Percentiles rank a stretch among this genome's conserved stretches.
Evolutionary conservation across 2,797 vertebrate species (phyloP).

Genomic region (Xiphorhynchus erythropygius): DNA sequence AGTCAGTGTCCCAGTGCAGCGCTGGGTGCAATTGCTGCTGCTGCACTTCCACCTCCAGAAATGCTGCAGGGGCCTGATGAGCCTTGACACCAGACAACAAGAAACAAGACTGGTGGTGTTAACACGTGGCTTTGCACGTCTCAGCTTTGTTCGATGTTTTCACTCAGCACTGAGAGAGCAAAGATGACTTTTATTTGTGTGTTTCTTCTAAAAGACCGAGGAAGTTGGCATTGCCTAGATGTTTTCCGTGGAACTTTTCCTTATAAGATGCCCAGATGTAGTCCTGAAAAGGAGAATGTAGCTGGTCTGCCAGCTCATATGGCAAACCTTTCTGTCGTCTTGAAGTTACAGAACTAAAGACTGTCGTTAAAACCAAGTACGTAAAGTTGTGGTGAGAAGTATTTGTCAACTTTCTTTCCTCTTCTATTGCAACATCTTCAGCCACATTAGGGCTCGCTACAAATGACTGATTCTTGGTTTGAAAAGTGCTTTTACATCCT

Average conservation of each 20-base stretch:
- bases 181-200: neutral
- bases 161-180: fast-evolving
- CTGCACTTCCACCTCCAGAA: neutral
- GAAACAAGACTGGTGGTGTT: neutral
- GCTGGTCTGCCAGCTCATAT: neutral
- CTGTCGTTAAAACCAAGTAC: neutral
- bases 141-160: neutral
- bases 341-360: neutral
- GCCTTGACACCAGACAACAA: neutral
- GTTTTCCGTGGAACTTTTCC: neutral
- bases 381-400: neutral
- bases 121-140: fast-evolving
- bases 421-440: constrained; percentile 19
- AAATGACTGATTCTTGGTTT: neutral
- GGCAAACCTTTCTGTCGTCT: neutral
- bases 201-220: neutral
- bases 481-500: neutral
- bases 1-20: neutral
- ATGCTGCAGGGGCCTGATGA: neutral
- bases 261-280: neutral
- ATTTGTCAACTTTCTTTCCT: constrained; percentile 31
- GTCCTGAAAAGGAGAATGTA: neutral
- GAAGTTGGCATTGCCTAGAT: neutral
- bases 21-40: neutral
- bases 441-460: neutral